Percentiles rank a stretch among this genome's conserved stretches.
Conservation (phyloP, 2,797 vertebrate genomes). For the Notolabrus celidotus region DNA sequence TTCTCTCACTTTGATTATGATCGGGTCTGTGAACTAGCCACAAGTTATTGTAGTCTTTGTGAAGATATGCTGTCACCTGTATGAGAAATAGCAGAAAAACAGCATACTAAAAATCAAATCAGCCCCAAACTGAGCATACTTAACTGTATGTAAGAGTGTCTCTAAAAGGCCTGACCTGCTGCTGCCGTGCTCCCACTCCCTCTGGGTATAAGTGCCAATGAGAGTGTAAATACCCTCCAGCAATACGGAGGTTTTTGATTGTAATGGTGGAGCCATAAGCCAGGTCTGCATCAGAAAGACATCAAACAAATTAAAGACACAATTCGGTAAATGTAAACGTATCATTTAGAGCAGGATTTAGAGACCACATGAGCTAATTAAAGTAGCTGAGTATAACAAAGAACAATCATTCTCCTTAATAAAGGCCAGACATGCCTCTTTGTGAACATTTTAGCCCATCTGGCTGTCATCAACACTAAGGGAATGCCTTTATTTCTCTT, state of each 20-base stretch:
- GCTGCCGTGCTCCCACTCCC: conserved; percentile 92
- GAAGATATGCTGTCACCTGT: conserved; percentile 95
- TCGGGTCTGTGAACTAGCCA: conserved; percentile 93
- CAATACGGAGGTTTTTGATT: conserved; percentile 94
- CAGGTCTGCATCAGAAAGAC: conserved; percentile 84
- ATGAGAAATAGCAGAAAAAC: conserved; percentile 24
- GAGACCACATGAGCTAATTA: not conserved
- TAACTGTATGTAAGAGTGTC: not conserved
- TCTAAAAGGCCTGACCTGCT: conserved; percentile 92
- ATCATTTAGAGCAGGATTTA: not conserved
- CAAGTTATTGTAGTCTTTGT: conserved; percentile 97
- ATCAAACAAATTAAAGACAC: conserved; percentile 15
- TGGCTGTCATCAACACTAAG: conserved; percentile 20
- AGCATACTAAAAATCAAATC: not conserved
- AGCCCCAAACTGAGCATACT: not conserved
- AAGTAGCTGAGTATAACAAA: not conserved
- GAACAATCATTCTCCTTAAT: not conserved
- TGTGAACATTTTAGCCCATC: conserved; percentile 20
- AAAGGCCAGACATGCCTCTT: conserved; percentile 5
- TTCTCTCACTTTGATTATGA: conserved; percentile 84
- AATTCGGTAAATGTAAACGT: not conserved
- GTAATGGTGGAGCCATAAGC: conserved; percentile 95
- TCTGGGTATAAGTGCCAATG: conserved; percentile 98
- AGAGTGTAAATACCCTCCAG: conserved; percentile 96
- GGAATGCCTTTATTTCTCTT: conserved; percentile 29